phyloP scores from a whole-genome alignment of 2,113 vertebrate genomes.

The Plecotus auritus region DNA sequence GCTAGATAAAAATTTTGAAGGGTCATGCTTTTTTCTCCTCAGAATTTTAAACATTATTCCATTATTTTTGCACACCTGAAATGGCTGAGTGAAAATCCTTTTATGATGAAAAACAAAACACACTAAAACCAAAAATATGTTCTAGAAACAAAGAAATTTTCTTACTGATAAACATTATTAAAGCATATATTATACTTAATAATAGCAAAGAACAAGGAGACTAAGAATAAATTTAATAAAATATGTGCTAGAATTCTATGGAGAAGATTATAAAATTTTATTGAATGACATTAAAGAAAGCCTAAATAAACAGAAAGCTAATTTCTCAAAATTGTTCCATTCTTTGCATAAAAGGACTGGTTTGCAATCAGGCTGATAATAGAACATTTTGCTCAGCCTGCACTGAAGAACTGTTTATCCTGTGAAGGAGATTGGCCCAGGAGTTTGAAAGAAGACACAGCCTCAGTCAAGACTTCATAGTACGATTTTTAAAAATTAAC shows the following conservation, averaged over 20 bases:
- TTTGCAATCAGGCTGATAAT: neutral
- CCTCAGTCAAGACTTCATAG: neutral
- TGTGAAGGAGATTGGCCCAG: neutral
- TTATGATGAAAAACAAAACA: neutral
- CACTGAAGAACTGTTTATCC: neutral
- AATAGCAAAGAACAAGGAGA: neutral
- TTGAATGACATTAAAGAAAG: neutral
- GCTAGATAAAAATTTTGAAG: neutral
- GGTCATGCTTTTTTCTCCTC: neutral
- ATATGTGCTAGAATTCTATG: neutral
- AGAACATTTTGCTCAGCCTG: neutral
- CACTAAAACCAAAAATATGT: neutral
- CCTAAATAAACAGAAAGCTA: neutral
- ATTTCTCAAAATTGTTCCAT: neutral
- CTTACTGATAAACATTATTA: neutral
- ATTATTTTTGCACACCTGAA: neutral
- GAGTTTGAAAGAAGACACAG: neutral
- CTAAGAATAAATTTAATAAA: neutral
- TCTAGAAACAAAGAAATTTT: neutral
- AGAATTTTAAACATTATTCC: constrained; percentile 13
- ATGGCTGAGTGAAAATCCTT: neutral
- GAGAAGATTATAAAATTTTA: neutral
- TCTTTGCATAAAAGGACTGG: neutral
- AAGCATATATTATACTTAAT: neutral
- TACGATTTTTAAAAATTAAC: neutral